Evolutionary conservation across 2,888 invertebrate genomes (phyloP), one percentile per base, ranked within the genome.

Genomic region (Blastobasis lacticolella): DNA sequence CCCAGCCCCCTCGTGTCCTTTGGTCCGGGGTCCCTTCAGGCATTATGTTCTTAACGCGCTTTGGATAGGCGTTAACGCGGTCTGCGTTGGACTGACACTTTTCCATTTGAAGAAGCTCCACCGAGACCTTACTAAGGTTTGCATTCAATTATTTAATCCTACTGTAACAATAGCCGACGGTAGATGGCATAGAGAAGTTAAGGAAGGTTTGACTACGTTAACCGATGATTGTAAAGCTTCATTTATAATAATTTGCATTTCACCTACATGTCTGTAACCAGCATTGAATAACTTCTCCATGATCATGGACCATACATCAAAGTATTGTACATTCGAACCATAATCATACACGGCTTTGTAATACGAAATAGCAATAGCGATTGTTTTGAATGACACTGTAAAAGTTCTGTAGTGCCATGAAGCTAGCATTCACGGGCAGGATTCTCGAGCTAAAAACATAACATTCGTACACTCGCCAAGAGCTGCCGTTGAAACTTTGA

Each of bases 41-140:
- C 96, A 96, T 88, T 96, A 96, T 81, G 95, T 97, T 55, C 92
- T 97, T 62, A 96, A 96, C 83, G 94, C 95, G 50, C 90, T 97
- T 44, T 97, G 96, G 97, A 95, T 96, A 65, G 91, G 94, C 60
- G 94, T 96, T 67, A 94, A 97, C 81, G 90, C 95, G 55, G 93
- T 96, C 66, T 96, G 96, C 81, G 93, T 96, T 49, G 90, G 92
- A 49, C 89, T 96, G 58, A 95, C 96, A 52, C 90, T 94, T 57
- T 94, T 94, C 82, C 96, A 96, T 79, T 91, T 97, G 65, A 90
- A 93, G 75, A 94, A 93, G 74, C 91, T 97, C 58, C 94, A 95
- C 81, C 89, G 94, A 59, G 94, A 95, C 75, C 90, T 95, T 54
- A 94, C 94, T 54, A 94, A 94, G 89, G 89, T 89, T 73, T 57